A percentile compares a stretch with the other conserved stretches of the same genome.
phyloP scores from a whole-genome alignment of 2,888 invertebrate genomes.

The Pollenia labialis region DNA sequence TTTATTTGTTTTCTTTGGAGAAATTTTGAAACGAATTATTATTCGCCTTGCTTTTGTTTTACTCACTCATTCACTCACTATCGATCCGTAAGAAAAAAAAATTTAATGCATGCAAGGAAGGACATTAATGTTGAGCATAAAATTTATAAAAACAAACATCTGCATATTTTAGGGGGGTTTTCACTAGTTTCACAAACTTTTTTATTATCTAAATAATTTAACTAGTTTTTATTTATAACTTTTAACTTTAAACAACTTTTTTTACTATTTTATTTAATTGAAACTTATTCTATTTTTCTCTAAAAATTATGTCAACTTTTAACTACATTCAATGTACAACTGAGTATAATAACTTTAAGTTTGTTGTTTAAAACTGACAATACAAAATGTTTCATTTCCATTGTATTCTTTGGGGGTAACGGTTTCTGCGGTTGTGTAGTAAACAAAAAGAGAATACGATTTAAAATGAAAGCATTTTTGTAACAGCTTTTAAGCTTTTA shows the following conservation, averaged over 20 bases:
- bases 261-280: slow-evolving; percentile 11
- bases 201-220: neutral
- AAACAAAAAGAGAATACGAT: slow-evolving; percentile 4
- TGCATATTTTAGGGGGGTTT: slow-evolving; percentile 37
- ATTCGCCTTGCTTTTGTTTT: slow-evolving; percentile 20
- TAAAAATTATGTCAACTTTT: slow-evolving; percentile 57
- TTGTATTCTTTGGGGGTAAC: slow-evolving; percentile 17
- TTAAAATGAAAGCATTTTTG: neutral
- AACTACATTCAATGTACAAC: slow-evolving; percentile 61
- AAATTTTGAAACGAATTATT: slow-evolving; percentile 26
- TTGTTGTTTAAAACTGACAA: slow-evolving; percentile 60
- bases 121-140: slow-evolving; percentile 46
- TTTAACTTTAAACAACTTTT: neutral
- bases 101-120: slow-evolving; percentile 52
- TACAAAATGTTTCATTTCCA: slow-evolving; percentile 35
- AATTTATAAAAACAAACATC: neutral
- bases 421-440: slow-evolving; percentile 49
- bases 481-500: slow-evolving; percentile 38
- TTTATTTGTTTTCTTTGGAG: slow-evolving; percentile 53
- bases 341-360: slow-evolving; percentile 47
- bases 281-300: slow-evolving; percentile 31
- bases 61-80: slow-evolving; percentile 50
- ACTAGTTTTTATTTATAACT: slow-evolving; percentile 1
- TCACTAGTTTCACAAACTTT: neutral
- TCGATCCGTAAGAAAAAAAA: slow-evolving; percentile 61